These are phyloP conservation scores for Heterodera filipjevi DNA, from an alignment of 2,888 invertebrate species.

Conservation along the genomic window DNA sequence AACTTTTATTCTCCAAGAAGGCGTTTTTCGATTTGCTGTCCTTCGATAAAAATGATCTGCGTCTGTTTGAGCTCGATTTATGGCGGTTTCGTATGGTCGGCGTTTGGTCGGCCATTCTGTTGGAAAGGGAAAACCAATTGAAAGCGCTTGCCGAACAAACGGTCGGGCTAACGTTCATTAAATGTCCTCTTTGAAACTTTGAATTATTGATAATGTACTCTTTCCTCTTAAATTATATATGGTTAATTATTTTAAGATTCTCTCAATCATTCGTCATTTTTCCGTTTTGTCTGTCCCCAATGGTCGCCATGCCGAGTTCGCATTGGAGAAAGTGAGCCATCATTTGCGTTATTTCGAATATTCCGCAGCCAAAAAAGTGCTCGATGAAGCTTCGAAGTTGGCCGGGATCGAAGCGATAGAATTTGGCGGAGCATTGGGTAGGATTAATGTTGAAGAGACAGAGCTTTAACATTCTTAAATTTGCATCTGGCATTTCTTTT, in stretches of 20 bases:
- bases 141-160: conserved; percentile 30
- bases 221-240: background rate
- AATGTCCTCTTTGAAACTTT: background rate
- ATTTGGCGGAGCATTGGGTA: conserved; percentile 32
- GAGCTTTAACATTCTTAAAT: background rate
- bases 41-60: background rate
- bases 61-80: background rate
- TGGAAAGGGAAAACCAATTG: conserved; percentile 37
- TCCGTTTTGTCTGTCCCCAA: background rate
- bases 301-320: conserved; percentile 24
- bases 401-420: conserved; percentile 27
- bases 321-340: conserved; percentile 33
- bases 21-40: background rate
- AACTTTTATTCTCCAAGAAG: conserved; percentile 28
- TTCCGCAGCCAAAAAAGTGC: conserved; percentile 22
- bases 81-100: conserved; percentile 35
- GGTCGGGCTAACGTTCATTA: conserved; percentile 21
- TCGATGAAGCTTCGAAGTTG: conserved; percentile 31
- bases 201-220: background rate
- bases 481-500: background rate
- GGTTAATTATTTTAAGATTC: background rate
- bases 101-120: conserved; percentile 39
- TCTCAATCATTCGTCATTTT: background rate
- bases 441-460: too few species aligned
- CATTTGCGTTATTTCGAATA: conserved; percentile 39